These are phyloP conservation scores for Lasioglossum morio DNA, from an alignment of 2,888 invertebrate species.

Conservation along the genomic window DNA sequence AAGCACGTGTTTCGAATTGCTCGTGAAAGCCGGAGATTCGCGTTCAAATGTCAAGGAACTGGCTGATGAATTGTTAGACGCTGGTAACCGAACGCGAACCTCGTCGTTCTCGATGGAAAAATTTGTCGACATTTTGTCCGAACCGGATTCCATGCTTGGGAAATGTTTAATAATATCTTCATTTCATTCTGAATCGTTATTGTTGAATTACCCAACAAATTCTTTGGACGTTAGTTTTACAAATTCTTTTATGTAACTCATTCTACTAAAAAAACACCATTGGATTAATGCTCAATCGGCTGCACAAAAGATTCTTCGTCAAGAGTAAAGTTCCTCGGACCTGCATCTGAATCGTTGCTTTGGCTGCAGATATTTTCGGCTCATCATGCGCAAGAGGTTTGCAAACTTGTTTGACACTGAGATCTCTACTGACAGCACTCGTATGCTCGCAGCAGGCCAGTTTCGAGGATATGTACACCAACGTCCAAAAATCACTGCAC, in stretches of 20 bases:
- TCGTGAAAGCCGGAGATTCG: slow-evolving; percentile 58
- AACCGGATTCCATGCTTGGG: background rate
- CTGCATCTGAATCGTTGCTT: background rate
- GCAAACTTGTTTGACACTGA: slow-evolving; percentile 10
- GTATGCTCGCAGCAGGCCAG: slow-evolving; percentile 3
- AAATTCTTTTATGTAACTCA: background rate
- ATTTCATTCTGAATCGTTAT: background rate
- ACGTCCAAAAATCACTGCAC: background rate
- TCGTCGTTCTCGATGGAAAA: background rate
- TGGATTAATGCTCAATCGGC: background rate
- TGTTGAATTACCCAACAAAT: background rate
- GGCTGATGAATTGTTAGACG: slow-evolving; percentile 12
- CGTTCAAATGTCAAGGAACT: slow-evolving; percentile 53
- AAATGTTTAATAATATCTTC: background rate
- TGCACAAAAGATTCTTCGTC: background rate
- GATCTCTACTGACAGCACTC: background rate
- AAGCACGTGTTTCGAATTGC: slow-evolving; percentile 54
- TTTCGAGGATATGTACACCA: background rate
- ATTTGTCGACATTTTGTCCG: background rate
- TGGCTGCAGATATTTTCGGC: slow-evolving; percentile 12
- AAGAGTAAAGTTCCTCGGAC: background rate
- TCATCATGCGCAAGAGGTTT: background rate
- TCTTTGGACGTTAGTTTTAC: background rate
- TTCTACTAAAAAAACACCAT: background rate
- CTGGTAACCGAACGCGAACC: background rate